These are phyloP conservation scores for Enteromius mattozi DNA, from an alignment of 2,797 vertebrate genomes.

Conservation along the genomic window DNA sequence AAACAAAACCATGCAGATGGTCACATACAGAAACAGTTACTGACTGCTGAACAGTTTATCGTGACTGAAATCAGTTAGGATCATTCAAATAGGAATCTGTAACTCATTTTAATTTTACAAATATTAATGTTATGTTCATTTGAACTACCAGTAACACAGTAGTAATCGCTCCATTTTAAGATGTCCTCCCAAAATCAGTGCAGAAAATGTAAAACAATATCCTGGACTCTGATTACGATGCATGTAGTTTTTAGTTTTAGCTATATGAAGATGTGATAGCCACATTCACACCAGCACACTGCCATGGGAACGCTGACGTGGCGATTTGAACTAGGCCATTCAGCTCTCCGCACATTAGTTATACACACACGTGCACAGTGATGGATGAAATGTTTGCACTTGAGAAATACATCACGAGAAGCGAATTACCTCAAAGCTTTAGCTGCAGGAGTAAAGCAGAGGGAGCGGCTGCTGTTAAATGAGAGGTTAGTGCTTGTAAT, in stretches of 20 bases:
- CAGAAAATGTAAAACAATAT: neutral
- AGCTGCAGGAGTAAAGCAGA: constrained; percentile 1
- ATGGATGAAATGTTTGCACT: constrained; percentile 24
- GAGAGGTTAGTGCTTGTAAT: neutral
- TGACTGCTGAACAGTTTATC: neutral
- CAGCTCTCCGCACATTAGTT: neutral
- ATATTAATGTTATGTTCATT: neutral
- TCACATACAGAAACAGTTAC: neutral
- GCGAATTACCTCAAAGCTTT: neutral
- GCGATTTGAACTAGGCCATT: constrained; percentile 9
- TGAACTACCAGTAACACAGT: too few species aligned
- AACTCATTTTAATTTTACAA: neutral
- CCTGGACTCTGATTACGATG: neutral
- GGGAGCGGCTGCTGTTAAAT: neutral
- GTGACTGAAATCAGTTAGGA: neutral
- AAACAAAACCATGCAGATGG: too few species aligned
- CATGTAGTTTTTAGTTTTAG: too few species aligned
- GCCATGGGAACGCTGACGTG: neutral
- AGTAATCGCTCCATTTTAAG: neutral
- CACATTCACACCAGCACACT: neutral
- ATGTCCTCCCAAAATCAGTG: neutral
- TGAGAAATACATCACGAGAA: constrained; percentile 13
- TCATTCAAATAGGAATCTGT: neutral
- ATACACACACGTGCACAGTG: neutral
- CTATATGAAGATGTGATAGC: neutral